These are phyloP conservation scores for Microplitis mediator DNA, from an alignment of 1,140 invertebrate species.

Conservation along the genomic window DNA sequence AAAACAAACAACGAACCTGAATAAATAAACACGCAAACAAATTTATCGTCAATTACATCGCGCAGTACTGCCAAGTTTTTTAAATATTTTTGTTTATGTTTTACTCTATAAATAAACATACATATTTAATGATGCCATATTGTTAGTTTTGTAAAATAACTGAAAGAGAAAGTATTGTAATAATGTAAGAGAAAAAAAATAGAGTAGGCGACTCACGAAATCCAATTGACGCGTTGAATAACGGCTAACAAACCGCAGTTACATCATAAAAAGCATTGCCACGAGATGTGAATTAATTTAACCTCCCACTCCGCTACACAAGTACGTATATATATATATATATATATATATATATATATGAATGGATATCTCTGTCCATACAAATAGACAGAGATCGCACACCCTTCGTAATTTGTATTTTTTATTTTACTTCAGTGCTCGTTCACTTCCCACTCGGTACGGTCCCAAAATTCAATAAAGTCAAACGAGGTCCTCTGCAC, in stretches of 20 bases:
- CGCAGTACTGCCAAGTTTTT: too few relatives aligned
- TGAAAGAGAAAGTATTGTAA: not conserved
- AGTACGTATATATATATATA: slow-evolving; percentile 2
- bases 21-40: too few relatives aligned
- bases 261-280: slow-evolving; percentile 63
- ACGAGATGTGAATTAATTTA: slow-evolving; percentile 61
- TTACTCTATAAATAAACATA: not conserved
- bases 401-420: slow-evolving; percentile 6
- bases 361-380: too few relatives aligned
- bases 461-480: slow-evolving; percentile 63
- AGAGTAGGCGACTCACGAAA: slow-evolving; percentile 33
- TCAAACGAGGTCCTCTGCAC: slow-evolving; percentile 32
- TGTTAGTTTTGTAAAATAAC: not conserved
- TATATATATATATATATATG: not conserved
- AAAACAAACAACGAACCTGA: too few relatives aligned
- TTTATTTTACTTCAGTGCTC: slow-evolving; percentile 32
- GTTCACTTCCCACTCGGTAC: slow-evolving; percentile 46
- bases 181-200: not conserved
- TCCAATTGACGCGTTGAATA: slow-evolving; percentile 60
- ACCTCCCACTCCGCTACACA: slow-evolving; percentile 40
- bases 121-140: not conserved
- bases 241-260: slow-evolving; percentile 64
- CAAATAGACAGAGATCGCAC: too few relatives aligned
- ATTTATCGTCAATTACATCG: too few relatives aligned
- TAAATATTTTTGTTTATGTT: too few relatives aligned